Percentiles rank a stretch among this genome's conserved stretches.
Evolutionary conservation across 1,140 invertebrate genomes (phyloP).

Genomic region (Nomia melanderi): DNA sequence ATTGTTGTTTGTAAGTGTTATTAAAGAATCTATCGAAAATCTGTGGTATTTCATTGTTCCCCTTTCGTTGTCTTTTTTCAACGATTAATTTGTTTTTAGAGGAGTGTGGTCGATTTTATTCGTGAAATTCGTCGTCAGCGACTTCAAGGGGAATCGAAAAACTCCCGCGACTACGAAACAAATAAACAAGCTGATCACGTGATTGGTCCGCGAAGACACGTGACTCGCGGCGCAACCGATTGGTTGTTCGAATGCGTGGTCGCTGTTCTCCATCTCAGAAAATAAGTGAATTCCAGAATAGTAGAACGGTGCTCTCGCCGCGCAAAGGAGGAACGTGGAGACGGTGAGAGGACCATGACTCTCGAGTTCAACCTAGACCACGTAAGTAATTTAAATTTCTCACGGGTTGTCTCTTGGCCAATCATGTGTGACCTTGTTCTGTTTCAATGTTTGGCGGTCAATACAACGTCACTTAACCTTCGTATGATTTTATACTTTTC

Average conservation of each 20-base stretch:
- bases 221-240: not conserved
- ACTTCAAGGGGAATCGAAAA: not conserved
- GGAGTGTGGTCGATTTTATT: no score
- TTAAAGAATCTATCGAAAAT: not conserved
- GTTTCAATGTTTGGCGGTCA: not conserved
- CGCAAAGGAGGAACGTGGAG: no score
- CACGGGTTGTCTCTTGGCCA: not conserved
- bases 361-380: conserved; percentile 14
- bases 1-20: not conserved
- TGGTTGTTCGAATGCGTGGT: conserved; percentile 9
- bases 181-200: not conserved
- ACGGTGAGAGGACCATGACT: conserved; percentile 25
- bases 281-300: not conserved
- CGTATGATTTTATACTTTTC: not conserved
- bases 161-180: not conserved
- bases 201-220: not conserved
- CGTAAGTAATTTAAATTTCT: conserved; percentile 44
- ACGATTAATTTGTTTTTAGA: no score
- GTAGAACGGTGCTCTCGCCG: not conserved
- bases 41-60: no score
- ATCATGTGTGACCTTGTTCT: not conserved
- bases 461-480: conserved; percentile 20
- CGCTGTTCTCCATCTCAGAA: not conserved
- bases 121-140: no score
- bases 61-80: no score